Percentiles rank a stretch among this genome's conserved stretches.
Evolutionary conservation across 2,888 invertebrate genomes (phyloP).

Genomic region (Agriopis marginaria): DNA sequence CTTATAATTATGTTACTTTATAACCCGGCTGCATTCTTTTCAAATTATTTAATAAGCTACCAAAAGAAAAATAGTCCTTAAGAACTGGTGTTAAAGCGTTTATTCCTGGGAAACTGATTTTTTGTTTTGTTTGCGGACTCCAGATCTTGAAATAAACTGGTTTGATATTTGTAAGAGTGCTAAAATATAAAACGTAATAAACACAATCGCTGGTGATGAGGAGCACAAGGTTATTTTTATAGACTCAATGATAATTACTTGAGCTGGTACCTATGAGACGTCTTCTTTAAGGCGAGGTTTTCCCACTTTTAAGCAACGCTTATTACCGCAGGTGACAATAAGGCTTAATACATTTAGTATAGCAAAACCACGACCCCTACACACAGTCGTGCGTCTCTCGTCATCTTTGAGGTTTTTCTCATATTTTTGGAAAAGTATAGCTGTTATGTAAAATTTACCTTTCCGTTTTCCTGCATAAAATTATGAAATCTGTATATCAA

Average conservation of each 20-base stretch:
- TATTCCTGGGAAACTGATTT: background rate
- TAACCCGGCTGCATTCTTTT: conserved; percentile 24
- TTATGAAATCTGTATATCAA: too few species aligned
- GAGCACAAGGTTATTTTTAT: conserved; percentile 5
- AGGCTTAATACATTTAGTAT: too few species aligned
- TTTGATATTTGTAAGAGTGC: conserved; percentile 21
- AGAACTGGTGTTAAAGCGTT: background rate
- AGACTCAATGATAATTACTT: conserved; percentile 1
- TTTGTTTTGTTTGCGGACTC: conserved; percentile 23
- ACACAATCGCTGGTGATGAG: conserved; percentile 1
- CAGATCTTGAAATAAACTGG: conserved; percentile 27
- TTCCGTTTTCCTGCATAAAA: too few species aligned
- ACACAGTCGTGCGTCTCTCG: too few species aligned
- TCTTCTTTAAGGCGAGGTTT: background rate
- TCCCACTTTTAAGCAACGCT: too few species aligned
- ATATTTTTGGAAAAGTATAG: too few species aligned
- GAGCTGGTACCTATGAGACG: background rate
- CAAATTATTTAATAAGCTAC: conserved; percentile 2
- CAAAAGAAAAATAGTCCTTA: conserved; percentile 18
- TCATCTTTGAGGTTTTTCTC: too few species aligned
- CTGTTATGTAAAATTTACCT: too few species aligned
- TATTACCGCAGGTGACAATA: too few species aligned
- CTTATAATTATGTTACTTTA: conserved; percentile 22
- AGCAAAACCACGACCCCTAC: too few species aligned
- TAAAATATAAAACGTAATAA: conserved; percentile 20